Evolutionary conservation across 2,888 invertebrate species (phyloP).

Genomic region (Drosophila falleni): DNA sequence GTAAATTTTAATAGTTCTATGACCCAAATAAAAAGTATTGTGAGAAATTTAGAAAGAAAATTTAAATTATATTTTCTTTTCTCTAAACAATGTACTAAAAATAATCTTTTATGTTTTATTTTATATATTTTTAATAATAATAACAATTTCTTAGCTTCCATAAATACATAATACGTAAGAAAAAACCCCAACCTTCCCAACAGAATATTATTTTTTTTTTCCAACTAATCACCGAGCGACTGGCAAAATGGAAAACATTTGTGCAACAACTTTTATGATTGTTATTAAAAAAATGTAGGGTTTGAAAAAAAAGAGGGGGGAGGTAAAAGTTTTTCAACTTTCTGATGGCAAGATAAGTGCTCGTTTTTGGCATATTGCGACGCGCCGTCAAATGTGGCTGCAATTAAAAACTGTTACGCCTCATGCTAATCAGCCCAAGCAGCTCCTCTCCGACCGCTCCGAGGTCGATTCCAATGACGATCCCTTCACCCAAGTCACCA

Average conservation of each 20-base stretch:
- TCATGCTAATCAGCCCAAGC: conserved; percentile 79
- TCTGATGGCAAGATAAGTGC: conserved; percentile 75
- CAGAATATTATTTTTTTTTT: conserved; percentile 3
- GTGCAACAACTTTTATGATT: conserved; percentile 68
- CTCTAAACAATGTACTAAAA: not conserved
- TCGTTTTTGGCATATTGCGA: conserved; percentile 71
- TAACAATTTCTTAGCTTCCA: not conserved
- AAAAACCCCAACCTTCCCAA: not conserved
- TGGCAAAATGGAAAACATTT: conserved; percentile 53
- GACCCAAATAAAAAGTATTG: no score
- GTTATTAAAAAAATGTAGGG: conserved; percentile 50
- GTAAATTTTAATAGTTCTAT: no score
- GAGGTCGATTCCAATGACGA: conserved; percentile 55
- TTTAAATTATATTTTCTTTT: no score
- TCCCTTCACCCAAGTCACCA: conserved; percentile 69
- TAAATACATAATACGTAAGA: not conserved
- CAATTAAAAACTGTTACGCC: conserved; percentile 83
- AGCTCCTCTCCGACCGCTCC: conserved; percentile 48
- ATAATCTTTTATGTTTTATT: not conserved
- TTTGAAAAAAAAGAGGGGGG: conserved; percentile 2
- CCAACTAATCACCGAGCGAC: conserved; percentile 48
- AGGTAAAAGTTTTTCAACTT: conserved; percentile 73
- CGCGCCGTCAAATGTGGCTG: conserved; percentile 78
- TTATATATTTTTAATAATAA: no score
- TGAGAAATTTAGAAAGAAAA: no score